Evolutionary conservation across 2,888 invertebrate genomes (phyloP).

Genomic region (Nomada fabriciana): DNA sequence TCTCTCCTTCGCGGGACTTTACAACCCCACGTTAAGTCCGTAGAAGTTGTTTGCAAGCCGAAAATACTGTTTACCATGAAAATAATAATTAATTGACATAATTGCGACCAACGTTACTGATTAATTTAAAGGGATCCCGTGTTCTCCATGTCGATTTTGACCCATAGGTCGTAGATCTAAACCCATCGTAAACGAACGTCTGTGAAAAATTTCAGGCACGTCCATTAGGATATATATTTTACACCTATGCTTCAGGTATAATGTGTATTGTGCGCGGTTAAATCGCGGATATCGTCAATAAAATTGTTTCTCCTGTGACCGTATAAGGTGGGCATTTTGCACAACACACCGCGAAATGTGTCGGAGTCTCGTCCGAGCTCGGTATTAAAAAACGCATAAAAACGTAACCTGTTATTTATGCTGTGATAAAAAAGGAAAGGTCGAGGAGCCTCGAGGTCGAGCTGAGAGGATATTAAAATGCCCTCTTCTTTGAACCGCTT

Average conservation of each 20-base stretch:
- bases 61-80: not conserved
- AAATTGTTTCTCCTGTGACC: constrained; percentile 21
- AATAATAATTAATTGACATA: constrained; percentile 29
- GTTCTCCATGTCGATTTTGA: not conserved
- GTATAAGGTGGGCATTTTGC: constrained; percentile 10
- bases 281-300: constrained; percentile 50
- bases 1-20: not conserved
- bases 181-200: not conserved
- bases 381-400: constrained; percentile 70
- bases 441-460: constrained; percentile 35
- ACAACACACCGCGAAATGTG: constrained; percentile 46
- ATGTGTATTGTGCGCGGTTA: not conserved
- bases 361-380: constrained; percentile 33
- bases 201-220: not conserved
- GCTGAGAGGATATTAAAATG: constrained; percentile 39
- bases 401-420: constrained; percentile 75
- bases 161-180: not conserved
- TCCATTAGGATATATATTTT: not conserved
- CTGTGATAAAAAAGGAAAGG: constrained; percentile 47
- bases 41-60: not conserved
- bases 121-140: not conserved
- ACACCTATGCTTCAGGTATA: not conserved
- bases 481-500: constrained; percentile 47
- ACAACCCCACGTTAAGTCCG: not conserved
- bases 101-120: not conserved